Conservation (phyloP, 2,113 vertebrate genomes). For the Phaethon lepturus region DNA sequence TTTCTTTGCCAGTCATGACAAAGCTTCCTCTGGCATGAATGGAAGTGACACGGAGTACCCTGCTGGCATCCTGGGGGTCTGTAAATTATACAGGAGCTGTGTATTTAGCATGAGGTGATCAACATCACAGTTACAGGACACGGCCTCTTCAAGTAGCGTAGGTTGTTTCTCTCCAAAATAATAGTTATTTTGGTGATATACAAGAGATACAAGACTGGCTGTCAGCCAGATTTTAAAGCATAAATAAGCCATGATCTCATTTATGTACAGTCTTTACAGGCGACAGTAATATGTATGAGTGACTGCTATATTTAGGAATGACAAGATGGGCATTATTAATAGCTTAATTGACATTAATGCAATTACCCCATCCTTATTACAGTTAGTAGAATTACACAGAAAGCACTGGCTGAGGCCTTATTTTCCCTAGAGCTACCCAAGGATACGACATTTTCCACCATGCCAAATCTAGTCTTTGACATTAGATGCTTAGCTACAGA, state of each 20-base stretch:
- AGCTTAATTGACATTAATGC: conserved; percentile 85
- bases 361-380: conserved; percentile 80
- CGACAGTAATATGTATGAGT: conserved; percentile 67
- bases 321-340: conserved; percentile 82
- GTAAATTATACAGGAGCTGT: background rate
- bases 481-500: conserved; percentile 81
- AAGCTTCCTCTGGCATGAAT: background rate
- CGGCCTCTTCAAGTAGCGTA: background rate
- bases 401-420: conserved; percentile 71
- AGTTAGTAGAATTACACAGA: conserved; percentile 79
- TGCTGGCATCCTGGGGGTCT: background rate
- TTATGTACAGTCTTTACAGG: conserved; percentile 55
- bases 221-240: conserved; percentile 17
- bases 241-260: conserved; percentile 67
- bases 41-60: background rate
- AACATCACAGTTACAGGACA: background rate
- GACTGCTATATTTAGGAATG: conserved; percentile 76
- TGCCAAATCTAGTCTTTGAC: conserved; percentile 75
- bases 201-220: background rate
- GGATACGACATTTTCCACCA: conserved; percentile 79
- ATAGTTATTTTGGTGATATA: background rate
- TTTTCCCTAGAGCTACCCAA: conserved; percentile 81
- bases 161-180: background rate
- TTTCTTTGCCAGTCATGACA: background rate
- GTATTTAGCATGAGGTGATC: background rate